These are phyloP conservation scores for Macrosteles quadrilineatus DNA, from an alignment of 1,140 invertebrate species.

Conservation along the genomic window DNA sequence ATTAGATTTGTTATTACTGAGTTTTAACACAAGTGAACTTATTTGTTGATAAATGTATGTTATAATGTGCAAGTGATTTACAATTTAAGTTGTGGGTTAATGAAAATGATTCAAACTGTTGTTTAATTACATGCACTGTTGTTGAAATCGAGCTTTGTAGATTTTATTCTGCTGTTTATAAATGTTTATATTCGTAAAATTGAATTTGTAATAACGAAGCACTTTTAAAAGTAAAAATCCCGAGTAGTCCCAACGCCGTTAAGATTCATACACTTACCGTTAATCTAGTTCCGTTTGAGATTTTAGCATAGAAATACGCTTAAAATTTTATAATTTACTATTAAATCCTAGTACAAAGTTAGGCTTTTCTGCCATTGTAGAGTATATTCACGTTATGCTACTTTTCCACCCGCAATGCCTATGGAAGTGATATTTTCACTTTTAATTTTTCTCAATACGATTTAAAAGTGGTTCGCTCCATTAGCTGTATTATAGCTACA, in stretches of 20 bases:
- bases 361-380: background rate
- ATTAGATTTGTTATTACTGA: too few relatives aligned
- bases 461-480: conserved; percentile 9
- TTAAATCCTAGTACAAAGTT: conserved; percentile 6
- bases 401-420: background rate
- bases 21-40: too few relatives aligned
- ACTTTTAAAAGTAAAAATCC: conserved; percentile 15
- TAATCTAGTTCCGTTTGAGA: too few relatives aligned
- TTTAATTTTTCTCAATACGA: too few relatives aligned
- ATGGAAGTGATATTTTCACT: too few relatives aligned
- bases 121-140: conserved; percentile 21
- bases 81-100: too few relatives aligned
- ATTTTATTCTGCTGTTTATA: conserved; percentile 27
- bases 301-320: background rate
- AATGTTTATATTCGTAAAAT: conserved; percentile 27
- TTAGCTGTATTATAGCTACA: background rate
- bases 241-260: too few relatives aligned
- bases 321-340: background rate
- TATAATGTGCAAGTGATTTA: too few relatives aligned
- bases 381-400: background rate
- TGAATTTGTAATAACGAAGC: conserved; percentile 23
- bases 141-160: conserved; percentile 29
- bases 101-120: background rate
- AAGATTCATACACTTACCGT: too few relatives aligned
- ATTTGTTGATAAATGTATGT: too few relatives aligned